These are phyloP conservation scores for Syngnathus acus DNA, from an alignment of 2,797 vertebrate species.

Conservation along the genomic window DNA sequence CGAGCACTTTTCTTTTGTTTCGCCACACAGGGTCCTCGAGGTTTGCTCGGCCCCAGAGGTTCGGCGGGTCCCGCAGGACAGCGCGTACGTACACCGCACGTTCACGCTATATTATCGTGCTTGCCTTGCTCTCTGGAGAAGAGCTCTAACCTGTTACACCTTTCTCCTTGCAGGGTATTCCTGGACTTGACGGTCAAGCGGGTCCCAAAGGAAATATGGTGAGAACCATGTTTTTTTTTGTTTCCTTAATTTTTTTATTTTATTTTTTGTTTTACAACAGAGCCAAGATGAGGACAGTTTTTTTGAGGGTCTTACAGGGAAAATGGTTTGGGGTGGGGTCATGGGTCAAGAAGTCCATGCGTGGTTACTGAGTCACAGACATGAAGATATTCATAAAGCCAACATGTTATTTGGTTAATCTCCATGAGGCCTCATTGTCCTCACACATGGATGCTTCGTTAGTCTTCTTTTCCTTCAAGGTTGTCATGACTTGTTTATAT, in stretches of 20 bases:
- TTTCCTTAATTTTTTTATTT: background rate
- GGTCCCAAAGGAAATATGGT: constrained; percentile 98
- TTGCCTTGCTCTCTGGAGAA: background rate
- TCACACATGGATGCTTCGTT: background rate
- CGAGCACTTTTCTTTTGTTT: constrained; percentile 6
- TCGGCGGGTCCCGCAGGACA: constrained; percentile 82
- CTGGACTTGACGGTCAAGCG: constrained; percentile 84
- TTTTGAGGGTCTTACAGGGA: constrained; percentile 24
- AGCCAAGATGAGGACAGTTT: background rate
- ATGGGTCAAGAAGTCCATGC: constrained; percentile 31
- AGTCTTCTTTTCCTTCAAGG: background rate
- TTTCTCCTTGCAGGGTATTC: constrained; percentile 74
- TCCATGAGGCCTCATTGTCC: background rate
- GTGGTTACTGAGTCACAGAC: constrained; percentile 31
- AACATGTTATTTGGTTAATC: constrained; percentile 2
- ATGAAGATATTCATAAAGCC: constrained; percentile 2
- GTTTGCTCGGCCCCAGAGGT: constrained; percentile 88
- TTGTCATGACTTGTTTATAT: constrained; percentile 4
- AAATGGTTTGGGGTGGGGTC: constrained; percentile 20
- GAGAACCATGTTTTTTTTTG: constrained; percentile 32
- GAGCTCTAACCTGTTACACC: background rate
- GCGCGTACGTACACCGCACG: constrained; percentile 70
- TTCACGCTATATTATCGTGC: constrained; percentile 3
- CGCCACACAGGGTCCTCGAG: constrained; percentile 80
- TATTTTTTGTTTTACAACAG: background rate